Percentiles rank a stretch among this genome's conserved stretches.
Conservation (phyloP, 2,797 vertebrate species). For the Enteromius radiatus region DNA sequence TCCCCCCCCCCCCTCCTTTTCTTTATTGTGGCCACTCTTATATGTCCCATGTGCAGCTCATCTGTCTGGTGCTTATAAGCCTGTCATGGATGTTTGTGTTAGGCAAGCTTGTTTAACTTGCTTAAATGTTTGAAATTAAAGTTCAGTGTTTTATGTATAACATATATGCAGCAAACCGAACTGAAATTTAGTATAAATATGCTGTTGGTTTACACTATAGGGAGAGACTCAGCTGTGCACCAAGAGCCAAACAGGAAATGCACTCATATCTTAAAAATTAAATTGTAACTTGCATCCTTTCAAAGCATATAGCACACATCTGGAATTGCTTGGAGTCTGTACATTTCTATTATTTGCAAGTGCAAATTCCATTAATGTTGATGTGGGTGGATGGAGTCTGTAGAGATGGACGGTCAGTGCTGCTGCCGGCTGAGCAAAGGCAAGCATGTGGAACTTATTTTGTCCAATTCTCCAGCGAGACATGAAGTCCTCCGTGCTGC, state of each 20-base stretch:
- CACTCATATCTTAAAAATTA: constrained; percentile 44
- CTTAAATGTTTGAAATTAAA: not conserved
- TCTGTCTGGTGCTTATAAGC: constrained; percentile 6
- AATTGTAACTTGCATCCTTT: constrained; percentile 48
- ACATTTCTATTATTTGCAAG: constrained; percentile 51
- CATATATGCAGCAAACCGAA: not conserved
- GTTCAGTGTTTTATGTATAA: not conserved
- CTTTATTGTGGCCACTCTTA: constrained; percentile 1
- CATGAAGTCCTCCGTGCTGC: constrained; percentile 65
- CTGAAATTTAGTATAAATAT: not conserved
- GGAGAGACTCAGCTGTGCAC: not conserved
- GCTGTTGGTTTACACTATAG: constrained; percentile 6
- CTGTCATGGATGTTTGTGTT: constrained; percentile 5
- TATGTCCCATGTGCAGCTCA: not conserved
- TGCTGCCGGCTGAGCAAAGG: constrained; percentile 65
- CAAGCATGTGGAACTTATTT: constrained; percentile 85
- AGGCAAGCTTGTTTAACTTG: constrained; percentile 2
- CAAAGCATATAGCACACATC: constrained; percentile 52
- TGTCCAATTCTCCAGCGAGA: constrained; percentile 71
- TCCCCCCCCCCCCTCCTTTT: too few relatives aligned
- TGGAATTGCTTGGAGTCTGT: constrained; percentile 50
- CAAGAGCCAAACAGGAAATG: constrained; percentile 39
- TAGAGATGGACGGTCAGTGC: constrained; percentile 46
- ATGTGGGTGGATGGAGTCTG: constrained; percentile 52
- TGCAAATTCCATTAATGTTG: constrained; percentile 55